Percentiles rank a stretch among this genome's conserved stretches.
phyloP scores from a whole-genome alignment of 2,888 invertebrate genomes.

The Eubasilissa splendida region DNA sequence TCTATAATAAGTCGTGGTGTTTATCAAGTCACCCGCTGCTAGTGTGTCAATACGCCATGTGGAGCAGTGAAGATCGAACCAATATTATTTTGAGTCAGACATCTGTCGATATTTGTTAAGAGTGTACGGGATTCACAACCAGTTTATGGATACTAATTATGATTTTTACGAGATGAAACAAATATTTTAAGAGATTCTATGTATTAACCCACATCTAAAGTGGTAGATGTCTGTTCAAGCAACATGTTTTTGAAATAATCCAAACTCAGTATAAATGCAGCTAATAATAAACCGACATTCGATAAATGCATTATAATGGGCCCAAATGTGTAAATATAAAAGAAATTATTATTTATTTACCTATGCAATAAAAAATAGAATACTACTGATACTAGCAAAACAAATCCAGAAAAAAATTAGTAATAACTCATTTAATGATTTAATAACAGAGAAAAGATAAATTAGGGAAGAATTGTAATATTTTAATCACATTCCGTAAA shows the following conservation, averaged over 20 bases:
- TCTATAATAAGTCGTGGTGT: neutral
- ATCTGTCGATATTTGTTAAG: neutral
- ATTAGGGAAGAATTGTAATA: neutral
- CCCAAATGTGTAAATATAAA: neutral
- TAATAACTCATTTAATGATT: neutral
- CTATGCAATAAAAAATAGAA: neutral
- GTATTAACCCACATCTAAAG: too few relatives aligned
- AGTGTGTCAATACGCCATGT: neutral
- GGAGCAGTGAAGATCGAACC: neutral
- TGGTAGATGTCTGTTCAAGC: too few relatives aligned
- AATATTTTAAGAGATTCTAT: too few relatives aligned
- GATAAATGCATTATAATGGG: too few relatives aligned
- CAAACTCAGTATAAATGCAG: neutral
- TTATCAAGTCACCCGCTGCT: neutral
- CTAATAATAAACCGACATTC: neutral
- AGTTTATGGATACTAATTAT: neutral
- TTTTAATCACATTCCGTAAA: neutral
- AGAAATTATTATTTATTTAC: neutral
- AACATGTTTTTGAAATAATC: neutral
- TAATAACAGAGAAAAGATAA: neutral
- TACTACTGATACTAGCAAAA: neutral
- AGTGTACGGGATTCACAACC: neutral
- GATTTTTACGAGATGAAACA: too few relatives aligned
- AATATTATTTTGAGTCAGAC: neutral
- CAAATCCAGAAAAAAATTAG: slow-evolving; percentile 1